phyloP scores from a whole-genome alignment of 2,888 invertebrate species.

The Leptodirus hochenwartii region DNA sequence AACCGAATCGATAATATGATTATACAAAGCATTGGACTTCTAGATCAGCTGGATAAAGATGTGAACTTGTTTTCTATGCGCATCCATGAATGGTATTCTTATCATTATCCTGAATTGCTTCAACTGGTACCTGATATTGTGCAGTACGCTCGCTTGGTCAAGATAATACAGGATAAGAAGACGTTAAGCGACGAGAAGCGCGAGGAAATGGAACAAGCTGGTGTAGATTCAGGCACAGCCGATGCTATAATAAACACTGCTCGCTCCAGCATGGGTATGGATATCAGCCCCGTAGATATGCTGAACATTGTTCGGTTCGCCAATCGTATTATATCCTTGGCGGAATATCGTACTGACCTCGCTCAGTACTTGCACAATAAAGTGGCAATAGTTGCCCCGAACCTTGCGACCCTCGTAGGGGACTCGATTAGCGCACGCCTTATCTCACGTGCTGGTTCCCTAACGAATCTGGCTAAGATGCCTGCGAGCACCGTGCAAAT shows the following conservation, averaged over 20 bases:
- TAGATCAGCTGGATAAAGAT: constrained; percentile 98
- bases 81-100: constrained; percentile 98
- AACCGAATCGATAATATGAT: constrained; percentile 99
- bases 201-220: constrained; percentile 67
- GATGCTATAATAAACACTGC: constrained; percentile 88
- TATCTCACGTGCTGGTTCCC: constrained; percentile 96
- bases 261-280: constrained; percentile 98
- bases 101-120: constrained; percentile 97
- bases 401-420: constrained; percentile 82
- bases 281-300: constrained; percentile 87
- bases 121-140: constrained; percentile 94
- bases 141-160: constrained; percentile 67
- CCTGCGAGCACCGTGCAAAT: constrained; percentile 99
- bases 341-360: constrained; percentile 78
- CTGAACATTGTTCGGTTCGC: constrained; percentile 93
- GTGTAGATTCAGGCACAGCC: constrained; percentile 75
- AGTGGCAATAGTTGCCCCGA: constrained; percentile 91
- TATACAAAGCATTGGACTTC: constrained; percentile 90
- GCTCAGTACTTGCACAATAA: constrained; percentile 78
- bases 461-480: constrained; percentile 95
- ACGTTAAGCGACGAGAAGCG: constrained; percentile 65
- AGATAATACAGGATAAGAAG: constrained; percentile 77
- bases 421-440: constrained; percentile 96
- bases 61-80: constrained; percentile 98
- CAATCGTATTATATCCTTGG: constrained; percentile 67